Evolutionary conservation across 2,797 vertebrate genomes (phyloP).

Genomic region (Dallia pectoralis): DNA sequence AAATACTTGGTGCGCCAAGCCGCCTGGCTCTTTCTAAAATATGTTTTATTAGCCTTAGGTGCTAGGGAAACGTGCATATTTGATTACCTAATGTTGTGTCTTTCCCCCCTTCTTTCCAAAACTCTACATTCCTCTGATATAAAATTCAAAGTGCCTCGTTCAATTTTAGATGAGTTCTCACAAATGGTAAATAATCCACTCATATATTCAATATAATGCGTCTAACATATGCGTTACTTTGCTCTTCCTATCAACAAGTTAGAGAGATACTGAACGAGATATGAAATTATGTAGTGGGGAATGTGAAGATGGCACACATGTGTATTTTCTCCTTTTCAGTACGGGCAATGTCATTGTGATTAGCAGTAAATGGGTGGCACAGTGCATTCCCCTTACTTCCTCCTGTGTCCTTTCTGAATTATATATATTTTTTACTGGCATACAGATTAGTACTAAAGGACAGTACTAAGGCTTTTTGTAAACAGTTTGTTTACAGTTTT

Average conservation of each 20-base stretch:
- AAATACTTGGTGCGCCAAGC: slow-evolving; percentile 54
- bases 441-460: background rate
- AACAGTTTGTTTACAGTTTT: background rate
- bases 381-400: background rate
- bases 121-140: slow-evolving; percentile 53
- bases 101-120: slow-evolving; percentile 43
- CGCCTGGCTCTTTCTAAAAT: slow-evolving; percentile 59
- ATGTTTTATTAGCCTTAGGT: slow-evolving; percentile 62
- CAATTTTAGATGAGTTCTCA: slow-evolving; percentile 45
- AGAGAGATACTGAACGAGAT: slow-evolving; percentile 6
- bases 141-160: slow-evolving; percentile 51
- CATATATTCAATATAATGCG: slow-evolving; percentile 8
- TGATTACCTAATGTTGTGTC: slow-evolving; percentile 57
- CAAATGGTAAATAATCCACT: slow-evolving; percentile 51
- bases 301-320: background rate
- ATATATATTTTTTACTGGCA: background rate
- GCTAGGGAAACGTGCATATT: slow-evolving; percentile 63
- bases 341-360: background rate
- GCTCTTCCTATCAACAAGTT: background rate
- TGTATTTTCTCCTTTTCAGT: background rate
- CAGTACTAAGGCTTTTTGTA: background rate
- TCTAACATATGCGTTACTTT: slow-evolving; percentile 31
- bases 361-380: background rate
- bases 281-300: background rate
- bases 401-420: background rate